Conservation (phyloP, 2,113 vertebrate genomes). For the Heterochromis multidens region DNA sequence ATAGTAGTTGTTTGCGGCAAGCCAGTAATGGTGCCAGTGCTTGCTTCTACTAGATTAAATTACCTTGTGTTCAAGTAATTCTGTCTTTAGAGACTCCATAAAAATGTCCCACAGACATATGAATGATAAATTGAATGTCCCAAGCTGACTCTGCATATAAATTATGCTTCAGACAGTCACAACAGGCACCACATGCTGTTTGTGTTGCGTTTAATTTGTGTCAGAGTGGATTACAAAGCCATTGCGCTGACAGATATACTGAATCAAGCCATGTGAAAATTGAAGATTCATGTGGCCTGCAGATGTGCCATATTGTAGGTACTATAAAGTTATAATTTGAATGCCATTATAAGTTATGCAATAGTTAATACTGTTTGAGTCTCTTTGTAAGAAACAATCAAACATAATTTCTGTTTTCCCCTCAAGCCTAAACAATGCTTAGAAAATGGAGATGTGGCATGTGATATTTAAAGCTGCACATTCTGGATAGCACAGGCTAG, state of each 20-base stretch:
- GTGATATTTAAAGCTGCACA: not conserved
- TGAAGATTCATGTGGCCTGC: conserved; percentile 67
- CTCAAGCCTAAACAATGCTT: conserved; percentile 27
- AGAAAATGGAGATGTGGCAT: not conserved
- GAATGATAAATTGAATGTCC: not conserved
- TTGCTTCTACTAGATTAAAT: not conserved
- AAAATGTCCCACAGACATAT: not conserved
- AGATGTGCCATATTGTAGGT: conserved; percentile 58
- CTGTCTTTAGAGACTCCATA: not conserved
- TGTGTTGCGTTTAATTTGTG: conserved; percentile 7
- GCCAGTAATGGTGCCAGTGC: not conserved
- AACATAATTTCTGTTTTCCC: conserved; percentile 34
- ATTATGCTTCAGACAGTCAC: conserved; percentile 1
- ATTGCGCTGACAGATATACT: conserved; percentile 27
- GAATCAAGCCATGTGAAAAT: conserved; percentile 46
- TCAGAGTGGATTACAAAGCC: conserved; percentile 1
- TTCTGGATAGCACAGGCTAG: not conserved
- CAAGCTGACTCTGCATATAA: not conserved
- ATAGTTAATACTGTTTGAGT: not conserved
- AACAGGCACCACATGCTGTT: conserved; percentile 28
- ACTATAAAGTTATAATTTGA: not conserved
- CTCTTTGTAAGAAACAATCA: not conserved
- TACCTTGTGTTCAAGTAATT: not conserved
- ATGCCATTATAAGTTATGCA: not conserved
- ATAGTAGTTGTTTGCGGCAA: not conserved